These are phyloP conservation scores for Macquaria ambigua DNA, from an alignment of 2,113 vertebrate species.

Conservation along the genomic window DNA sequence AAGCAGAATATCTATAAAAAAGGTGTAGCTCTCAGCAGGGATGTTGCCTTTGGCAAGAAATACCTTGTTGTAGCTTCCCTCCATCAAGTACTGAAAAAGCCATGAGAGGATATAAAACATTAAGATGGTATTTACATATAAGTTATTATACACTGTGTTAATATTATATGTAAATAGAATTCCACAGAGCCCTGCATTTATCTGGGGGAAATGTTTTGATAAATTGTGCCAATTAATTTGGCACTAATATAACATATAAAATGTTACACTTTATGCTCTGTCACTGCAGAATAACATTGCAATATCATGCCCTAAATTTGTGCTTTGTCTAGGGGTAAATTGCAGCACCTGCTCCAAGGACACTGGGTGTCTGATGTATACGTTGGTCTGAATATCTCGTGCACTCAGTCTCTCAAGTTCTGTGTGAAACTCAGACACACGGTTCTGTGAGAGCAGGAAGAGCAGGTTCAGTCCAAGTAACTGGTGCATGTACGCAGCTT, in stretches of 20 bases:
- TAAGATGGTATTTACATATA: neutral
- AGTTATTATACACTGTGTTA: neutral
- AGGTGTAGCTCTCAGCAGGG: conserved; percentile 95
- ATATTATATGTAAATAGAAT: neutral
- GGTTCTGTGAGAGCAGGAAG: conserved; percentile 96
- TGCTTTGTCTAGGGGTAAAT: neutral
- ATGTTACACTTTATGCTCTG: fast-evolving
- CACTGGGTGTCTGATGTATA: conserved; percentile 96
- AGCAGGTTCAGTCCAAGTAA: conserved; percentile 94
- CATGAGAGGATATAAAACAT: neutral
- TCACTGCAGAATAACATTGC: neutral
- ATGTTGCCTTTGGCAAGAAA: conserved; percentile 98
- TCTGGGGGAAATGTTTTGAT: neutral
- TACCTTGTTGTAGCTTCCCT: conserved; percentile 98
- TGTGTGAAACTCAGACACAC: conserved; percentile 96
- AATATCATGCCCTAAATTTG: neutral
- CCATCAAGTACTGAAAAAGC: conserved; percentile 92
- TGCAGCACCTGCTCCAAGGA: conserved; percentile 88
- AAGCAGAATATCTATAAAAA: conserved; percentile 96
- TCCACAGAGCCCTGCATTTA: neutral
- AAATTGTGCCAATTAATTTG: neutral
- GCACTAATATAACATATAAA: neutral
- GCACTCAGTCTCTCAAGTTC: conserved; percentile 94
- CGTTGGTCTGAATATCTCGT: conserved; percentile 93
- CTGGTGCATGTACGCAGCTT: conserved; percentile 94